phyloP scores from a whole-genome alignment of 2,797 vertebrate species.

The Pogonophryne albipinna region DNA sequence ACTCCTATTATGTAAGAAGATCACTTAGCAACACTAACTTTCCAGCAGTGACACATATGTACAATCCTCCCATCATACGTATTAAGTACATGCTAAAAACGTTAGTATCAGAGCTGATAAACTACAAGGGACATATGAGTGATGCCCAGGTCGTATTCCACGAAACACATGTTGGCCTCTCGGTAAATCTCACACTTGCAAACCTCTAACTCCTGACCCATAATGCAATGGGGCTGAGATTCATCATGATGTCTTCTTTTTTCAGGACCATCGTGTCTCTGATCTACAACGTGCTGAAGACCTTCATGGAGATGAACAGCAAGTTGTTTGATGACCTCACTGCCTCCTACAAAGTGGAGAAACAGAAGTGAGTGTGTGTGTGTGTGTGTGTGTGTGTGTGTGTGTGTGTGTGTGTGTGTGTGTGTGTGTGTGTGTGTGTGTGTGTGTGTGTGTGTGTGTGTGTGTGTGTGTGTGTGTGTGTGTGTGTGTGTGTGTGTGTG shows the following conservation, averaged over 20 bases:
- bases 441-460: conserved; percentile 21
- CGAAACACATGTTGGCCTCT: neutral
- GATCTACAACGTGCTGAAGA: conserved; percentile 95
- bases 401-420: conserved; percentile 71
- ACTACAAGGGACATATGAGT: neutral
- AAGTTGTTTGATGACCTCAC: conserved; percentile 95
- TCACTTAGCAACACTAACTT: too few relatives aligned
- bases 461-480: conserved; percentile 70
- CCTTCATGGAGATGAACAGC: conserved; percentile 97
- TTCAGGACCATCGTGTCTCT: conserved; percentile 93
- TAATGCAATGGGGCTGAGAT: conserved; percentile 1
- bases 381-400: conserved; percentile 24
- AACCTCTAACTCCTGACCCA: conserved; percentile 12
- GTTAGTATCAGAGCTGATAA: neutral
- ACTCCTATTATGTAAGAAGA: neutral
- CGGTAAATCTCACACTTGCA: neutral
- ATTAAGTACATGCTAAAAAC: too few relatives aligned
- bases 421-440: conserved; percentile 51
- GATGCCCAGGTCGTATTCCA: neutral
- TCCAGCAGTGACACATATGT: neutral
- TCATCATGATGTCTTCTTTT: conserved; percentile 18
- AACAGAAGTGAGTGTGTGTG: conserved; percentile 91
- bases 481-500: conserved; percentile 83
- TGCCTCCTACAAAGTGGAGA: conserved; percentile 95
- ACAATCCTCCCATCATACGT: neutral